Conservation (phyloP, 1,140 invertebrate species). For the Heliconius congener region DNA sequence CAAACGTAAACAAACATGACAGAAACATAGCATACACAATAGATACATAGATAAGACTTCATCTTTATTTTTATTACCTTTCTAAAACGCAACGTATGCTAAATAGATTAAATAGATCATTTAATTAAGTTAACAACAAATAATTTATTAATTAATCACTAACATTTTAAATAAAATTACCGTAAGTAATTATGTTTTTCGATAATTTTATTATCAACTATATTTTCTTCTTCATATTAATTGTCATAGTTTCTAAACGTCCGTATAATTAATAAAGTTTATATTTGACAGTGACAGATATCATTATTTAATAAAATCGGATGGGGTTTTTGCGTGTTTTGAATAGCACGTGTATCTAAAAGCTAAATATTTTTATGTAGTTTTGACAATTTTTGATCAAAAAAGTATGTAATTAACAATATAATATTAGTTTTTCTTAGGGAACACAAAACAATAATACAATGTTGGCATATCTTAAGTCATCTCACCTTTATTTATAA, state of each 20-base stretch:
- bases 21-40: too few relatives aligned
- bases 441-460: background rate
- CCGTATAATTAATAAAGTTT: background rate
- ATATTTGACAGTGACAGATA: constrained; percentile 12
- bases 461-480: background rate
- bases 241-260: background rate
- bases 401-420: background rate
- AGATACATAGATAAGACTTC: constrained; percentile 5
- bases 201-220: background rate
- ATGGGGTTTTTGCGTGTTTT: constrained; percentile 28
- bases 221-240: background rate
- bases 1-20: constrained; percentile 1
- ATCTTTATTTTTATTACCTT: background rate
- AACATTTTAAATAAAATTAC: too few relatives aligned
- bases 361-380: background rate
- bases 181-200: too few relatives aligned
- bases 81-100: too few relatives aligned
- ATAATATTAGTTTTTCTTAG: background rate
- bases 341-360: constrained; percentile 31
- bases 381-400: background rate
- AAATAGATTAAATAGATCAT: too few relatives aligned
- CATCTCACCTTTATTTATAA: background rate
- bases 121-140: too few relatives aligned
- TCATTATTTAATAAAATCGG: constrained; percentile 9
- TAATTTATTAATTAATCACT: too few relatives aligned